These are phyloP conservation scores for Maccullochella peelii DNA, from an alignment of 2,113 vertebrate species.

Conservation along the genomic window DNA sequence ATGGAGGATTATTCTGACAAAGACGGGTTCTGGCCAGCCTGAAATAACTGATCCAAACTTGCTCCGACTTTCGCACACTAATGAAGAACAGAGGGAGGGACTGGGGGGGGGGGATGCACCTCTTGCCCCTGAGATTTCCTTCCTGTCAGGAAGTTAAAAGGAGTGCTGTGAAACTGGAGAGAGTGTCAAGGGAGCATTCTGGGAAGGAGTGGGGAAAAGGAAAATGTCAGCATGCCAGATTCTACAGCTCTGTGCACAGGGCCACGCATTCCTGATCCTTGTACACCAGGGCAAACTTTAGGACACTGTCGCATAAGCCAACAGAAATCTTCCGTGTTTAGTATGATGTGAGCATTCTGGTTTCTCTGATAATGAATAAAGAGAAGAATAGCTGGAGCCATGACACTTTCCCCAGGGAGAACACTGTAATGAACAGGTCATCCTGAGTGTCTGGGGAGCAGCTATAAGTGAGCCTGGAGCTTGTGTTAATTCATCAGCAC, in stretches of 20 bases:
- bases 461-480: constrained; percentile 34
- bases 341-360: constrained; percentile 9
- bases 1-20: constrained; percentile 82
- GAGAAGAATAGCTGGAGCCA: neutral
- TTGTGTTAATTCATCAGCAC: constrained; percentile 62
- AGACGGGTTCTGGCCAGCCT: constrained; percentile 76
- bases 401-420: constrained; percentile 22
- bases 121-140: constrained; percentile 57
- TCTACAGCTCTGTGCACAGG: constrained; percentile 35
- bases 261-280: constrained; percentile 48
- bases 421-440: constrained; percentile 28
- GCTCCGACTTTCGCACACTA: constrained; percentile 65
- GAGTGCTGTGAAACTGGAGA: constrained; percentile 67
- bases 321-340: neutral
- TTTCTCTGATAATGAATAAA: constrained; percentile 14
- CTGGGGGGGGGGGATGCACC: constrained; percentile 43
- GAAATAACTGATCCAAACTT: constrained; percentile 80
- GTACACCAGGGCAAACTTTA: constrained; percentile 40
- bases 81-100: constrained; percentile 67
- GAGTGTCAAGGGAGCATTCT: constrained; percentile 60
- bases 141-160: constrained; percentile 69
- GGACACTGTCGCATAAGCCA: constrained; percentile 20
- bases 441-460: constrained; percentile 40
- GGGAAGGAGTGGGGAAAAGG: constrained; percentile 60
- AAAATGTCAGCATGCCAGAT: constrained; percentile 68